Evolutionary conservation across 2,113 vertebrate species (phyloP).

Genomic region (Apus apus): DNA sequence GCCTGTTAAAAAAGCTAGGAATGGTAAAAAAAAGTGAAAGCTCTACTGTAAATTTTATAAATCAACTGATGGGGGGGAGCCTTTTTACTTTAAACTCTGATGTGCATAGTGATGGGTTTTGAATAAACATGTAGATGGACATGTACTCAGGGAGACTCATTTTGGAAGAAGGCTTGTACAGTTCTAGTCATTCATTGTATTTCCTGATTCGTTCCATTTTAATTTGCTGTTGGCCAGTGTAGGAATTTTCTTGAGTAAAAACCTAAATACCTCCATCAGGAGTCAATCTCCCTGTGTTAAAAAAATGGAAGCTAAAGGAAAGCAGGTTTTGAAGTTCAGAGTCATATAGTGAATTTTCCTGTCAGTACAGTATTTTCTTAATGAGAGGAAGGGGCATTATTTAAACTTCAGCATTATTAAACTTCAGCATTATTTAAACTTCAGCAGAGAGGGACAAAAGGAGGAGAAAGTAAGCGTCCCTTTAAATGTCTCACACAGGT

Average conservation of each 20-base stretch:
- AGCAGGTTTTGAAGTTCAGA: neutral
- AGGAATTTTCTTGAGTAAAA: neutral
- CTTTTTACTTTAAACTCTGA: neutral
- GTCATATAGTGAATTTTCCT: neutral
- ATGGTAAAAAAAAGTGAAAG: neutral
- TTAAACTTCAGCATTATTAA: neutral
- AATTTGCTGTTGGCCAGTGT: neutral
- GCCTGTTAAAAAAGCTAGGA: neutral
- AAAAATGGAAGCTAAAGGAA: neutral
- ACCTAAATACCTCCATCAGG: neutral
- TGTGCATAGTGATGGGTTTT: accelerated
- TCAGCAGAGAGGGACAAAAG: neutral
- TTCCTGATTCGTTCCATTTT: neutral
- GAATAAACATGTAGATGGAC: neutral
- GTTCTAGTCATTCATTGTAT: neutral
- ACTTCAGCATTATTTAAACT: neutral
- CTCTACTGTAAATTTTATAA: neutral
- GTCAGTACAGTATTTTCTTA: neutral
- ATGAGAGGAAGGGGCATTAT: neutral
- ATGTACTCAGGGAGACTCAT: accelerated
- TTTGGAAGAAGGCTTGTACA: neutral
- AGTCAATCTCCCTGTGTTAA: neutral
- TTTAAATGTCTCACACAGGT: neutral
- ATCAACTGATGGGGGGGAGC: neutral
- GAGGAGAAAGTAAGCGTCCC: neutral